Base-by-base conservation (phyloP, 2,113 vertebrate species). In the Actenoides lindsayi region DNA sequence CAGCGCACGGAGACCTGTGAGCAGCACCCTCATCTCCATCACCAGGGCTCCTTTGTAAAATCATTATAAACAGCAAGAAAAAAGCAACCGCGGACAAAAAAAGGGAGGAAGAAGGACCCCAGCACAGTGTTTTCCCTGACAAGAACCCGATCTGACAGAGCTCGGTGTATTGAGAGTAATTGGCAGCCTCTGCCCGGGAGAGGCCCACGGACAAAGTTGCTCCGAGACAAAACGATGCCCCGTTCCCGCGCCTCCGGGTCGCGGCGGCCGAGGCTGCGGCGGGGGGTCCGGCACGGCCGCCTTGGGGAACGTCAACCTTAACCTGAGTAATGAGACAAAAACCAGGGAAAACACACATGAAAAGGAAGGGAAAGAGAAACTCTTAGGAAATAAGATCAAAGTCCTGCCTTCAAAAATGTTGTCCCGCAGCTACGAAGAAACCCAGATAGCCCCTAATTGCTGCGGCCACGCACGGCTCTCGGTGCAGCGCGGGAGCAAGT, bases 301-400 rank as follows among this genome's bases (percentile, higher is more conserved):
- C 95, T 5, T 89, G 75, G 92, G 95, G 93, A 84, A 20, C 89
- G 3, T 96, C 91, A 95, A 37, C 63, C 37, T 90, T 84, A 93
- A 93, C 96, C 95, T 93, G 93, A 15, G 90, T 95, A 96, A 97
- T 91, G 96, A 97, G 94, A 90, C 90, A 70, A 89, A 96, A 89
- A 8, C 16, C 73, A 74, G 81, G 77, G 51, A 81, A 79, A 93
- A 77, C 2, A 77, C 83, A 80, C 74, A 77, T 71, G 77, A 85
- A 87, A 82, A 94, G 78, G 86, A 79, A 91, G 86, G 78, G 14
- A 75, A 93, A 56, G 79, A 89, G 92, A 59, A 96, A 86, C 92
- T 93, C 93, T 92, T 57, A 80, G 80, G 94, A 95, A 91, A 95
- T 73, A 12, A 96, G 94, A 96, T 96, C 96, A 89, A 96, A 96